Percentiles rank a stretch among this genome's conserved stretches.
These are phyloP conservation scores for Valencia hispanica DNA, from an alignment of 2,797 vertebrate species.

Conservation along the genomic window DNA sequence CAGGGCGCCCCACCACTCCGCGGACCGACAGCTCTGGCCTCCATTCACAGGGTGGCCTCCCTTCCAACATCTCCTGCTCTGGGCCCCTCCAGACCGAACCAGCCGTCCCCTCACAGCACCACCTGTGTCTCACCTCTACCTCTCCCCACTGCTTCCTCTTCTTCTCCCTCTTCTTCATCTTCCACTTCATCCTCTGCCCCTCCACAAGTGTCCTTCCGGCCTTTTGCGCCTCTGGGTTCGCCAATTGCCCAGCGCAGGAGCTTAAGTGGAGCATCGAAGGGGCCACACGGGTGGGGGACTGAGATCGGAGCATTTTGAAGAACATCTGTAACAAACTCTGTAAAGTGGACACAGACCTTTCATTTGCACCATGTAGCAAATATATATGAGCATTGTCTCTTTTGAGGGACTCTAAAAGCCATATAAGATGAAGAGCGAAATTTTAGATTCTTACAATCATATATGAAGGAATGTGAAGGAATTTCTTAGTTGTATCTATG, in stretches of 20 bases:
- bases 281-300: constrained; percentile 86
- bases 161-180: constrained; percentile 62
- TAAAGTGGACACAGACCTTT: constrained; percentile 38
- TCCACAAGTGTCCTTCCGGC: constrained; percentile 81
- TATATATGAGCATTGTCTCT: constrained; percentile 48
- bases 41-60: constrained; percentile 74
- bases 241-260: constrained; percentile 73
- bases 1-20: constrained; percentile 74
- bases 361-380: constrained; percentile 46
- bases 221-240: constrained; percentile 77
- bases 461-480: constrained; percentile 52
- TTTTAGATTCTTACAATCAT: constrained; percentile 52
- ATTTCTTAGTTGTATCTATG: constrained; percentile 35
- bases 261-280: constrained; percentile 74
- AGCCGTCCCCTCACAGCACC: constrained; percentile 76
- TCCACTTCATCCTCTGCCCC: constrained; percentile 61
- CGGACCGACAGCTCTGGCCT: constrained; percentile 68
- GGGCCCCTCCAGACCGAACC: constrained; percentile 71
- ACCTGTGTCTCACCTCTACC: constrained; percentile 65
- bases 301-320: constrained; percentile 92
- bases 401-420: constrained; percentile 68
- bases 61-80: constrained; percentile 59
- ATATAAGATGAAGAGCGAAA: constrained; percentile 56
- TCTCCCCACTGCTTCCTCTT: constrained; percentile 63
- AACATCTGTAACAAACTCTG: constrained; percentile 27